phyloP scores from a whole-genome alignment of 2,797 vertebrate genomes.

The Peromyscus melanophrys region DNA sequence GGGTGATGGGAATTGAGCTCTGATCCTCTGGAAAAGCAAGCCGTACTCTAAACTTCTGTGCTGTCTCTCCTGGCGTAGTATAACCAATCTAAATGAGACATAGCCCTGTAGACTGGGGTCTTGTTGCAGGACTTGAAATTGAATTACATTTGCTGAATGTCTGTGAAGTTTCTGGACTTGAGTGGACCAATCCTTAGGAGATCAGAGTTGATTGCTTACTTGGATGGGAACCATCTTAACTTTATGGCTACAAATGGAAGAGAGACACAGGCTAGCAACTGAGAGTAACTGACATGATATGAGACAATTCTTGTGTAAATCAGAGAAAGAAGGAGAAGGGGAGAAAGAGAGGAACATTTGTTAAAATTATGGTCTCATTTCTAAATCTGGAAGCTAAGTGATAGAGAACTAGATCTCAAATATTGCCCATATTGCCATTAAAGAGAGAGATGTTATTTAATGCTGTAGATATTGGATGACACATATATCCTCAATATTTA shows the following conservation, averaged over 20 bases:
- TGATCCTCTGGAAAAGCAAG: not conserved
- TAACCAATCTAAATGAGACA: conserved; percentile 34
- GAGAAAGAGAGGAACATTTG: not conserved
- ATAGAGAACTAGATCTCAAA: not conserved
- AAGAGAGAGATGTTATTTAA: not conserved
- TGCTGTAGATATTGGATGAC: not conserved
- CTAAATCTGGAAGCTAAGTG: not conserved
- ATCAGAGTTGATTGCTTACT: conserved; percentile 2
- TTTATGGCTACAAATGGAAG: conserved; percentile 25
- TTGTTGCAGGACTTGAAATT: conserved; percentile 55
- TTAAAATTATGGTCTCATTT: conserved; percentile 34
- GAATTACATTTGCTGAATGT: conserved; percentile 60
- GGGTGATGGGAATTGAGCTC: not conserved
- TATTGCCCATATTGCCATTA: not conserved
- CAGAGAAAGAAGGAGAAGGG: not conserved
- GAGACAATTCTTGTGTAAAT: conserved; percentile 2
- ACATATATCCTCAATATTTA: not conserved
- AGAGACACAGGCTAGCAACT: not conserved
- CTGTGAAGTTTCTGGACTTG: conserved; percentile 17
- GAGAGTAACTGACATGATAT: not conserved
- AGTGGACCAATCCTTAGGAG: conserved; percentile 29
- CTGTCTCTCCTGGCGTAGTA: not conserved
- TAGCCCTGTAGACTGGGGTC: not conserved
- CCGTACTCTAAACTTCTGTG: not conserved
- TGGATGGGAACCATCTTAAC: not conserved